Conservation (phyloP, 2,113 vertebrate genomes). For the Globicephala melas region DNA sequence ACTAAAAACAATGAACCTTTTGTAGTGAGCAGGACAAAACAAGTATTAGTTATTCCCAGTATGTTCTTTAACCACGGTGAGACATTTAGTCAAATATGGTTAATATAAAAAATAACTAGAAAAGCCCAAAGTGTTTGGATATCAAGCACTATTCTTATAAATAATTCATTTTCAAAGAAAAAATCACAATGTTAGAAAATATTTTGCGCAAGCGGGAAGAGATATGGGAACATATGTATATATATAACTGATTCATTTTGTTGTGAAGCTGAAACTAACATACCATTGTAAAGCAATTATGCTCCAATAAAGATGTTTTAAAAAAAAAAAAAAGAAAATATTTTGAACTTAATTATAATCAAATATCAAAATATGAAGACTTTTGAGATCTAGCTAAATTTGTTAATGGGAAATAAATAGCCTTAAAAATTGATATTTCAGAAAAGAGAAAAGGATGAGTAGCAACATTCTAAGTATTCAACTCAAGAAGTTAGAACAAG, state of each 20-base stretch:
- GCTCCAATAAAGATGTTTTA: too few relatives aligned
- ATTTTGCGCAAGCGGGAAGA: neutral
- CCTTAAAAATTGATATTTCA: neutral
- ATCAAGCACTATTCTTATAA: neutral
- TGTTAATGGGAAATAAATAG: neutral
- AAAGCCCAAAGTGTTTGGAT: neutral
- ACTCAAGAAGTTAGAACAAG: neutral
- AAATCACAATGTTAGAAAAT: neutral
- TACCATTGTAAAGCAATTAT: too few relatives aligned
- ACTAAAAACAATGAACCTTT: neutral
- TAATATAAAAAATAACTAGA: neutral
- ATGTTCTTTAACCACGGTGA: neutral
- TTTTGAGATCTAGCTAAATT: neutral
- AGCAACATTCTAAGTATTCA: neutral
- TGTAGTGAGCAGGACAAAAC: neutral
- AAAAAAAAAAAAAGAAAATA: neutral
- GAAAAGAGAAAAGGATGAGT: neutral
- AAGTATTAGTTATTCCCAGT: neutral
- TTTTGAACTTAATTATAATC: neutral
- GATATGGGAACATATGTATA: too few relatives aligned
- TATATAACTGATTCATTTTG: too few relatives aligned
- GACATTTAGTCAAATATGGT: neutral
- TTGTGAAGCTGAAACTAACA: too few relatives aligned
- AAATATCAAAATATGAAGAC: neutral
- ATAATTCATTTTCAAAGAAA: neutral